Percentiles rank a stretch among this genome's conserved stretches.
These are phyloP conservation scores for Cyclura pinguis DNA, from an alignment of 2,797 vertebrate species.

Conservation along the genomic window DNA sequence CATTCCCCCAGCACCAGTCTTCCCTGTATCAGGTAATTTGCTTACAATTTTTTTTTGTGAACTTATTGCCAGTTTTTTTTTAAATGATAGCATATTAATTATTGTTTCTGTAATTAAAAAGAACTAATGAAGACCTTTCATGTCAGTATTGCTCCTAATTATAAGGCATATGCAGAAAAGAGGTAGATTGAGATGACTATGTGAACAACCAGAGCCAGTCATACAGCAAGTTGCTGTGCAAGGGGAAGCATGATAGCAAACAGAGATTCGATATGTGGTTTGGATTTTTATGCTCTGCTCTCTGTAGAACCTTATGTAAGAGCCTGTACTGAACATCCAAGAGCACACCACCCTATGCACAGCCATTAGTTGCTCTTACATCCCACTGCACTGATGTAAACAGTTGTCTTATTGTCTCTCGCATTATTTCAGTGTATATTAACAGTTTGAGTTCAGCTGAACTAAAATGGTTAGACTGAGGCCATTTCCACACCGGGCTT, in stretches of 20 bases:
- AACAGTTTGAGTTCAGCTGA: neutral
- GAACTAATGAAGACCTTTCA: neutral
- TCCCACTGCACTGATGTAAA: neutral
- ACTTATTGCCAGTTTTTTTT: constrained; percentile 16
- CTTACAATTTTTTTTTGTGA: constrained; percentile 43
- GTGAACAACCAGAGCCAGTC: neutral
- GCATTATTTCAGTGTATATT: neutral
- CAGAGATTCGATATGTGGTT: too few relatives aligned
- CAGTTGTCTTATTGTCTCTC: neutral
- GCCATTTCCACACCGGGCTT: too few relatives aligned
- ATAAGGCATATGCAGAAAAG: constrained; percentile 33
- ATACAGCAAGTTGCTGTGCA: neutral
- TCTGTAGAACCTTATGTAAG: neutral
- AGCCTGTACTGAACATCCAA: neutral
- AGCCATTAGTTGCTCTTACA: neutral
- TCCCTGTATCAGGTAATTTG: constrained; percentile 88
- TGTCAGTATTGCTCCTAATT: neutral
- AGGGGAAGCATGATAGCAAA: neutral
- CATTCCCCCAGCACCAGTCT: constrained; percentile 80
- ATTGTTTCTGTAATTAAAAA: neutral
- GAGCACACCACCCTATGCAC: neutral
- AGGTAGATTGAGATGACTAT: neutral
- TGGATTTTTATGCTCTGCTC: neutral
- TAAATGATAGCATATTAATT: constrained; percentile 22
- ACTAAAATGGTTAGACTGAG: too few relatives aligned